Conservation (phyloP, 2,888 invertebrate genomes). For the Mycogona germanica region DNA sequence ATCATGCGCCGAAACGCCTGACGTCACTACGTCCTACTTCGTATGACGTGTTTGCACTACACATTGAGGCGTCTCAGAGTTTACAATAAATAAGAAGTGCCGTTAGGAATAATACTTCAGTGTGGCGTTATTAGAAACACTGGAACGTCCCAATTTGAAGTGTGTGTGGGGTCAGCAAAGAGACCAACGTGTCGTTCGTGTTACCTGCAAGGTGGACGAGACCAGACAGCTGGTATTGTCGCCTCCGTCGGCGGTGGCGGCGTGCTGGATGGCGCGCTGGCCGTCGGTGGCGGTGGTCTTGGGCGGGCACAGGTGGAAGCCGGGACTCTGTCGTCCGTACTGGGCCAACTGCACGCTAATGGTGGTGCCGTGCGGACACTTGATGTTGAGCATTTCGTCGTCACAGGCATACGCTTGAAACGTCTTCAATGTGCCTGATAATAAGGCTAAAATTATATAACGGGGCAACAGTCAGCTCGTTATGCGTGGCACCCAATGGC, state of each 20-base stretch:
- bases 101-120: too few species aligned
- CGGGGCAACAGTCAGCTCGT: background rate
- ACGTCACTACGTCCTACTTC: too few species aligned
- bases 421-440: slow-evolving; percentile 79
- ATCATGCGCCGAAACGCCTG: too few species aligned
- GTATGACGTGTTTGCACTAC: too few species aligned
- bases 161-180: too few species aligned
- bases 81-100: too few species aligned
- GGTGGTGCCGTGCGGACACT: slow-evolving; percentile 82
- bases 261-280: background rate
- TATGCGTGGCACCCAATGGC: slow-evolving; percentile 10
- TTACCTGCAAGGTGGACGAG: slow-evolving; percentile 61
- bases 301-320: slow-evolving; percentile 28
- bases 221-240: slow-evolving; percentile 31
- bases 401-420: slow-evolving; percentile 88
- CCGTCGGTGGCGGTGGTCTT: background rate
- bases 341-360: slow-evolving; percentile 85
- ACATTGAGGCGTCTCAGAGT: too few species aligned
- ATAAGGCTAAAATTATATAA: slow-evolving; percentile 51
- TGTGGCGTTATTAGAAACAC: too few species aligned
- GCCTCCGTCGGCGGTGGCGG: slow-evolving; percentile 9
- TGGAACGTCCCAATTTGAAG: too few species aligned
- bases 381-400: slow-evolving; percentile 70
- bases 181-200: too few species aligned
- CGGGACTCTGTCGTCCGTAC: slow-evolving; percentile 56